Evolutionary conservation across 1,140 invertebrate species (phyloP).

Genomic region (Araneus ventricosus): DNA sequence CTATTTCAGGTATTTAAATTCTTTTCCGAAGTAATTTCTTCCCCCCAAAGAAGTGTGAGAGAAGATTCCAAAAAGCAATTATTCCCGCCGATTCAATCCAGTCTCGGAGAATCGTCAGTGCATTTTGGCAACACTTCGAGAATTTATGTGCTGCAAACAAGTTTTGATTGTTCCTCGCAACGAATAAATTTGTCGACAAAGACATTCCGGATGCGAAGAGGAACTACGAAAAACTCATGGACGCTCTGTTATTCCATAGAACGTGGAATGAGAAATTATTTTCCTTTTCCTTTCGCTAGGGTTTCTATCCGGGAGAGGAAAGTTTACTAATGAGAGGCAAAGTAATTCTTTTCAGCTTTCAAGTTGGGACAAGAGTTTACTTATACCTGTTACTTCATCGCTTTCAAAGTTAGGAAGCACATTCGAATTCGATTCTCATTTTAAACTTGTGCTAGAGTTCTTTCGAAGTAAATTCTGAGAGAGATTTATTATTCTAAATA

Average conservation of each 20-base stretch:
- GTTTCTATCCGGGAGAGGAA: background rate
- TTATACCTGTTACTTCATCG: background rate
- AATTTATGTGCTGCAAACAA: background rate
- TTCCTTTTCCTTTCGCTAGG: background rate
- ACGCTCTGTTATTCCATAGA: background rate
- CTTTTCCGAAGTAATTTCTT: slow-evolving; percentile 5
- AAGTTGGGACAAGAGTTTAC: background rate
- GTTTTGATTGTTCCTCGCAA: slow-evolving; percentile 12
- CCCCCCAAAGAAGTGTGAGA: background rate
- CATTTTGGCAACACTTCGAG: background rate
- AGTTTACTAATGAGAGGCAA: slow-evolving; percentile 7
- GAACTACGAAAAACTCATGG: background rate
- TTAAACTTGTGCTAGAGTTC: background rate
- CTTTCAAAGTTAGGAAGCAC: background rate
- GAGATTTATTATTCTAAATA: too few relatives aligned
- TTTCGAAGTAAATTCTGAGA: background rate
- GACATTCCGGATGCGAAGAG: background rate
- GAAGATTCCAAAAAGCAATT: slow-evolving; percentile 22
- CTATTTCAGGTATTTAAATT: slow-evolving; percentile 51
- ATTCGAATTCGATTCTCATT: background rate
- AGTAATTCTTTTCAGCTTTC: background rate
- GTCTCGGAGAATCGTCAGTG: background rate
- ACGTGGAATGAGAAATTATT: slow-evolving; percentile 16
- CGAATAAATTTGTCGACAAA: slow-evolving; percentile 11
- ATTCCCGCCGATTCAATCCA: background rate